Evolutionary conservation across 2,888 invertebrate genomes (phyloP), one percentile per base, ranked within the genome.

Genomic region (Myopa testacea): DNA sequence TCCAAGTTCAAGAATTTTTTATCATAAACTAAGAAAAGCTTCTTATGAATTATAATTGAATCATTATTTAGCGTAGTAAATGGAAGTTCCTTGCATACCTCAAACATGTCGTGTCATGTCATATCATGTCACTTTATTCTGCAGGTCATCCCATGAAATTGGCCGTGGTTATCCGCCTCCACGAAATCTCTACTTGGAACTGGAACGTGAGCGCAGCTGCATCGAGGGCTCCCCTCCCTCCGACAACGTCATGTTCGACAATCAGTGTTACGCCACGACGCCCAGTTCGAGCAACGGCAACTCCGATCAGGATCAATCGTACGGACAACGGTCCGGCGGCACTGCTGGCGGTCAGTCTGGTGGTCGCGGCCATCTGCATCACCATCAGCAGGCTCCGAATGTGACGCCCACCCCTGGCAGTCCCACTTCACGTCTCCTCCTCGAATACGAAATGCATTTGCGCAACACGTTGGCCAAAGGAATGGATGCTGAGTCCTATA

Each of bases 401-500:
- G 92, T 93, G 12, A 94, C 94, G 0, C 93, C 95, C 40, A 94
- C 95, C 0, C 94, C 96, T 1, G 94, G 95, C 34, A 95, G 96
- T 78, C 94, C 97, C 78, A 94, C 96, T 73, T 94, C 96, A 83
- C 92, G 96, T 38, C 91, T 97, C 12, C 92, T 97, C 37, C 92
- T 96, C 79, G 97, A 97, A 89, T 97, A 97, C 86, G 97, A 97
- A 91, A 96, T 96, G 95, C 97, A 97, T 88, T 92, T 97, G 77
- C 91, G 97, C 81, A 97, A 97, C 88, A 97, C 97, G 0, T 90
- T 97, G 81, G 97, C 97, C 81, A 96, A 97, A 89, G 97, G 97
- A 82, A 96, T 97, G 95, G 97, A 97, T 86, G 97, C 97, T 8
- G 97, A 97, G 90, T 96, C 96, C 88, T 97, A 96, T 90, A 96